These are phyloP conservation scores for Colinus virginianus DNA, from an alignment of 2,113 vertebrate species.

Conservation along the genomic window DNA sequence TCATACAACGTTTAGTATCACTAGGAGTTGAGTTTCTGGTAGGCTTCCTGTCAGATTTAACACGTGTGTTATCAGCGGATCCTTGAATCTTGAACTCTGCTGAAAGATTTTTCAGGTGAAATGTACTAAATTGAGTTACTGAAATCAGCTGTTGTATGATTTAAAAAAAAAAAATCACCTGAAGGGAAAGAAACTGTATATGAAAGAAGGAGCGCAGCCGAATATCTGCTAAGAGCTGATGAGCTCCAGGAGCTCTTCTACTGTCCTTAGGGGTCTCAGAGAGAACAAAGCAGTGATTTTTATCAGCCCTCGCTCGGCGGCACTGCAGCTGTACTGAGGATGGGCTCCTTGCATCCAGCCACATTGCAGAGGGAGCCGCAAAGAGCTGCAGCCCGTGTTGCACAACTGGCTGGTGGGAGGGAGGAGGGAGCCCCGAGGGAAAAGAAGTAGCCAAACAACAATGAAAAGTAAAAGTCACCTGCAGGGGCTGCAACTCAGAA, in stretches of 20 bases:
- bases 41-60: background rate
- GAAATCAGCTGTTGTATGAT: background rate
- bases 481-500: background rate
- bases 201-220: background rate
- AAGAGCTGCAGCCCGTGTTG: background rate
- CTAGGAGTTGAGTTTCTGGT: background rate
- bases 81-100: background rate
- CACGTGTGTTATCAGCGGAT: background rate
- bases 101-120: background rate
- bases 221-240: background rate
- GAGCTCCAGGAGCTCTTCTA: background rate
- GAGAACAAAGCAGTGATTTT: conserved; percentile 35
- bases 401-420: background rate
- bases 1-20: background rate
- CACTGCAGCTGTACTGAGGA: background rate
- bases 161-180: background rate
- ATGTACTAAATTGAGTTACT: background rate
- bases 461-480: conserved; percentile 64
- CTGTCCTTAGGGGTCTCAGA: background rate
- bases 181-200: background rate
- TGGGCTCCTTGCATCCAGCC: background rate
- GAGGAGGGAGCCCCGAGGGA: background rate
- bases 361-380: background rate
- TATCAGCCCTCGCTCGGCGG: background rate
- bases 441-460: background rate